Conservation (phyloP, 1,140 invertebrate genomes). For the Drosophila bipectinata region DNA sequence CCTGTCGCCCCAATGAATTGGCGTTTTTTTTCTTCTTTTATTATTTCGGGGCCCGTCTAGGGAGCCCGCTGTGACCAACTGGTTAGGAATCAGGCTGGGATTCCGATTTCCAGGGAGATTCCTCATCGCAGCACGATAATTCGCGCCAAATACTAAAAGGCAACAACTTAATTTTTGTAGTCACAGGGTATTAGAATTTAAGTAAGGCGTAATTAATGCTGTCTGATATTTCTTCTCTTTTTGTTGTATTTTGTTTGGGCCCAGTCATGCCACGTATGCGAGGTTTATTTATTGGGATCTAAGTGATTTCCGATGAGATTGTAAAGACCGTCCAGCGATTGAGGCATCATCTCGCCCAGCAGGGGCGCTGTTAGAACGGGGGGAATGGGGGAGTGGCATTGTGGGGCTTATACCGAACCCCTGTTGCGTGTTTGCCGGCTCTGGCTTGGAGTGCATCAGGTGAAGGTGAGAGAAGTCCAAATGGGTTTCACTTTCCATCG, state of each 20-base stretch:
- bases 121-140: conserved; percentile 70
- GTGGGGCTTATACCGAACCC: conserved; percentile 25
- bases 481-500: conserved; percentile 70
- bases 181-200: conserved; percentile 83
- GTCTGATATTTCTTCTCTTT: conserved; percentile 23
- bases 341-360: conserved; percentile 78
- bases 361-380: conserved; percentile 49
- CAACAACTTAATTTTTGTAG: conserved; percentile 84
- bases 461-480: conserved; percentile 72
- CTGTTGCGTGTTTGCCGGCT: conserved; percentile 60
- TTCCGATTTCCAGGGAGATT: conserved; percentile 18
- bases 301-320: conserved; percentile 84
- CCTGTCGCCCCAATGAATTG: conserved; percentile 61
- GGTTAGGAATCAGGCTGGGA: conserved; percentile 43
- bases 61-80: conserved; percentile 65
- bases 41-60: not conserved
- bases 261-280: conserved; percentile 56
- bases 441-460: conserved; percentile 34
- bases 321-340: conserved; percentile 70
- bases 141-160: conserved; percentile 75
- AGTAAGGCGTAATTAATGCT: conserved; percentile 84
- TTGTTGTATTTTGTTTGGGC: conserved; percentile 3
- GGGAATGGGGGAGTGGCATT: conserved; percentile 6
- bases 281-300: conserved; percentile 83
- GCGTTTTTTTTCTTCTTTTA: conserved; percentile 50